Evolutionary conservation across 2,888 invertebrate species (phyloP).

Genomic region (Pandemis cinnamomeana): DNA sequence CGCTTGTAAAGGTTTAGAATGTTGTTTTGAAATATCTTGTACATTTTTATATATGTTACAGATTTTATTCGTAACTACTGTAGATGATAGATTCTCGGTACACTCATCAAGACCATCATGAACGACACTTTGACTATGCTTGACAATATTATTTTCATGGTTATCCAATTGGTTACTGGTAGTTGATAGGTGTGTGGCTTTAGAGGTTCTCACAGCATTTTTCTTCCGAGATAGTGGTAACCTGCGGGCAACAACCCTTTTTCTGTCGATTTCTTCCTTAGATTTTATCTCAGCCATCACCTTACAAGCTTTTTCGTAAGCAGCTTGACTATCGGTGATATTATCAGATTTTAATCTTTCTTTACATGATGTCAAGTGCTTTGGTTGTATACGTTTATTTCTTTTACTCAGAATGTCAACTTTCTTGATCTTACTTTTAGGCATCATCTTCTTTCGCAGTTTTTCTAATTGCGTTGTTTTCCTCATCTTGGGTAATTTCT

Average conservation of each 20-base stretch:
- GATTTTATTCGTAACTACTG: too few relatives aligned
- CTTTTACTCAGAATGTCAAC: slow-evolving; percentile 45
- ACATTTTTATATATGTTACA: neutral
- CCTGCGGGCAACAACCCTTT: too few relatives aligned
- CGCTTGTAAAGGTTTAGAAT: neutral
- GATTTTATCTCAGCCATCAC: slow-evolving; percentile 64
- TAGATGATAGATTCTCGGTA: neutral
- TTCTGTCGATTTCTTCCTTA: slow-evolving; percentile 46
- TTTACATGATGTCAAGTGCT: slow-evolving; percentile 43
- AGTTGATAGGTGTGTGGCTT: neutral
- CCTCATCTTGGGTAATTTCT: slow-evolving; percentile 48
- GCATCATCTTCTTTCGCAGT: slow-evolving; percentile 59
- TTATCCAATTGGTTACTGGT: neutral
- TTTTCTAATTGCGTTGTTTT: slow-evolving; percentile 65
- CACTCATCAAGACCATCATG: neutral
- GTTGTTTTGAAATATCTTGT: neutral
- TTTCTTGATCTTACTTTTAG: slow-evolving; percentile 65
- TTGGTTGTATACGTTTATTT: slow-evolving; percentile 48
- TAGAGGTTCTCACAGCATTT: slow-evolving; percentile 12
- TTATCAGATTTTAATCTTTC: slow-evolving; percentile 46
- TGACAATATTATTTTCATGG: neutral
- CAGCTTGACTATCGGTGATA: slow-evolving; percentile 58
- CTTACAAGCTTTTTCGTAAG: slow-evolving; percentile 69
- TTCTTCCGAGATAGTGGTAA: neutral
- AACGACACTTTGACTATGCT: neutral